These are phyloP conservation scores for Tipula lateralis DNA, from an alignment of 2,888 invertebrate species.

Conservation along the genomic window DNA sequence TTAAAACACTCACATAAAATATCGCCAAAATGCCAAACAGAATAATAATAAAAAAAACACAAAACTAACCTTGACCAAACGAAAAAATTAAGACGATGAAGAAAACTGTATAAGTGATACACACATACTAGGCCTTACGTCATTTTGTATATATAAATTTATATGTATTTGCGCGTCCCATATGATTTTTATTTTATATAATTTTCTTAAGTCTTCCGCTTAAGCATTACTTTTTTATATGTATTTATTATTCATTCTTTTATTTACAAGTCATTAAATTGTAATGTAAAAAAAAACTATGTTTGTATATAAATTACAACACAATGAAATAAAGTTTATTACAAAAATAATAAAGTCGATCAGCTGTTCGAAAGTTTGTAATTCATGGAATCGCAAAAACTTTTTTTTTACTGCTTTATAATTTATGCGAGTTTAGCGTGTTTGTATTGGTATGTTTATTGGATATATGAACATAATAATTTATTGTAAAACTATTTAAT, in stretches of 20 bases:
- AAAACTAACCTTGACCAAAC: slow-evolving; percentile 11
- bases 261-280: neutral
- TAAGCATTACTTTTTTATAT: neutral
- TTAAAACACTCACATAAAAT: neutral
- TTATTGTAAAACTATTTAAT: neutral
- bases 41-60: no score
- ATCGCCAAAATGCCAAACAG: neutral
- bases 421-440: neutral
- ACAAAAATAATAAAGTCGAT: neutral
- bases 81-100: neutral
- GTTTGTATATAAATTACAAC: neutral
- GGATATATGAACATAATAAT: neutral
- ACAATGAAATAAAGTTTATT: neutral
- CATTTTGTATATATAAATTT: neutral
- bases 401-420: neutral
- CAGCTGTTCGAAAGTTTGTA: neutral
- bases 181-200: neutral
- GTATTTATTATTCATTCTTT: neutral
- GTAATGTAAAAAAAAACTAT: neutral
- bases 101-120: neutral
- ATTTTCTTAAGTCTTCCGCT: neutral
- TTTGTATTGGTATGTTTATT: neutral
- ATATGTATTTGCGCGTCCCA: neutral
- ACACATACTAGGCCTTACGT: neutral
- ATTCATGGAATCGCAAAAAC: neutral